Conservation (phyloP, 2,797 vertebrate species). For the Heliangelus exortis region DNA sequence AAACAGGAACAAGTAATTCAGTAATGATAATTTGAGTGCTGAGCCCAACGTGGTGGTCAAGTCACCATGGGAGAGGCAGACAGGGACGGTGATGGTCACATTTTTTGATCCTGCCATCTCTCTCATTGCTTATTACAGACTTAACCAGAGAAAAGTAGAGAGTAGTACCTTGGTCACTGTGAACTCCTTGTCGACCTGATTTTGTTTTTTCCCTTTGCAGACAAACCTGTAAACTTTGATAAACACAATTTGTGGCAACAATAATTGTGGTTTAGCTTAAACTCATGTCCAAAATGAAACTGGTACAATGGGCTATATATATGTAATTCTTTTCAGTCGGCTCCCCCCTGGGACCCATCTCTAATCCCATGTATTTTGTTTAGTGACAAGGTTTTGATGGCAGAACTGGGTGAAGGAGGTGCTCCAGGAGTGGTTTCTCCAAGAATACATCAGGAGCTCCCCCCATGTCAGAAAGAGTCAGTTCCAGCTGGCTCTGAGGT, state of each 20-base stretch:
- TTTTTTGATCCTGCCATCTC: neutral
- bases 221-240: neutral
- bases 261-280: neutral
- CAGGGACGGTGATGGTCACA: neutral
- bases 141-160: neutral
- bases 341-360: neutral
- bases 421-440: neutral
- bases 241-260: neutral
- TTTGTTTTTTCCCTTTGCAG: neutral
- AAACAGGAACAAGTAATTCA: neutral
- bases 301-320: neutral
- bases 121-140: neutral
- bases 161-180: neutral
- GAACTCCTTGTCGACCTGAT: neutral
- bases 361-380: neutral
- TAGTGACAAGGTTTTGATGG: neutral
- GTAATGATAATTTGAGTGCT: neutral
- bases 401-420: fast-evolving
- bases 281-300: neutral
- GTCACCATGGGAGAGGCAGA: neutral
- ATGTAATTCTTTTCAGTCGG: neutral
- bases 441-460: neutral
- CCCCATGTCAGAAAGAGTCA: neutral
- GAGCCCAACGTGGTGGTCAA: neutral
- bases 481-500: neutral